Conservation (phyloP, 2,797 vertebrate species). For the Phalloptychus januarius region DNA sequence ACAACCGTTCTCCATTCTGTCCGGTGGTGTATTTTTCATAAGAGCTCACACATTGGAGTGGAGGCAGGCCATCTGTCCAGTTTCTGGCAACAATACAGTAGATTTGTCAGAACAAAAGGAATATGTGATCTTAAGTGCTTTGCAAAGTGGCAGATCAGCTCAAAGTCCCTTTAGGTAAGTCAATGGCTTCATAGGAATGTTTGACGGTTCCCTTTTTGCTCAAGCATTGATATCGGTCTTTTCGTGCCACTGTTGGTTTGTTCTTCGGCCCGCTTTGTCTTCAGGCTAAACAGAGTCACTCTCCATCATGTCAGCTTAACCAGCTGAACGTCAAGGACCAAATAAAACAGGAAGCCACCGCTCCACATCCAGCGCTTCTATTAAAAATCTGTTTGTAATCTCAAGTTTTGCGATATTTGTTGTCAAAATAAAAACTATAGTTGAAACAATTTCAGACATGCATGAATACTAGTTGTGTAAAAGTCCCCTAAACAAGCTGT, state of each 20-base stretch:
- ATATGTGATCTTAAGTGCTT: conserved; percentile 1
- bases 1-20: background rate
- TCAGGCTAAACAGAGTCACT: conserved; percentile 43
- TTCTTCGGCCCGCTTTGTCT: conserved; percentile 37
- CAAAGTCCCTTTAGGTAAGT: conserved; percentile 3
- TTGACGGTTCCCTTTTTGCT: conserved; percentile 19
- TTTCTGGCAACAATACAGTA: background rate
- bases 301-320: conserved; percentile 50
- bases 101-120: background rate
- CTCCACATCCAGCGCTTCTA: conserved; percentile 22
- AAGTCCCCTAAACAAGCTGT: background rate
- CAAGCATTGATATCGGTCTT: conserved; percentile 10
- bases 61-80: conserved; percentile 1
- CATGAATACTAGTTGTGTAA: background rate
- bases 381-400: conserved; percentile 1
- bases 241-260: conserved; percentile 40
- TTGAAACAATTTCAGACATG: background rate
- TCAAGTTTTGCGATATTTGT: background rate
- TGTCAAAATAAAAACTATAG: background rate
- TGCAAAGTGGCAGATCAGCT: background rate
- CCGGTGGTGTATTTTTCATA: background rate
- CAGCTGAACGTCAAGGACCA: conserved; percentile 29
- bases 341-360: conserved; percentile 27
- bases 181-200: background rate
- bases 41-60: background rate